These are phyloP conservation scores for Diglossa cyanea DNA, from an alignment of 2,797 vertebrate species.

Conservation along the genomic window DNA sequence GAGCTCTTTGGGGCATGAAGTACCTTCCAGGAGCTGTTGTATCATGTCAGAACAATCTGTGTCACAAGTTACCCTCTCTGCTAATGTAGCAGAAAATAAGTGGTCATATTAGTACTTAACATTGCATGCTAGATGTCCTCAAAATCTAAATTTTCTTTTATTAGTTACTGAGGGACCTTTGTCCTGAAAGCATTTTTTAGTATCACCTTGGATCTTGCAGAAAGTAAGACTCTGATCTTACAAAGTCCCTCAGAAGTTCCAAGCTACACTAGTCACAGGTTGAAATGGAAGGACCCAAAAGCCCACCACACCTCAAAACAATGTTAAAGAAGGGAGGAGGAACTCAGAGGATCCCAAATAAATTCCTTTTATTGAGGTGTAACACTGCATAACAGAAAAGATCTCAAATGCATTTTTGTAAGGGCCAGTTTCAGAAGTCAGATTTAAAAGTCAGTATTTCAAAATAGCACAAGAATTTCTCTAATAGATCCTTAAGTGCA, in stretches of 20 bases:
- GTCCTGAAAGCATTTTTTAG: not conserved
- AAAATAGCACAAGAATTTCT: not conserved
- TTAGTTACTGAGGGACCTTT: not conserved
- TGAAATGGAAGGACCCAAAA: not conserved
- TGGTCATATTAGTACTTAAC: not conserved
- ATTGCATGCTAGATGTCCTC: not conserved
- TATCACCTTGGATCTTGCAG: not conserved
- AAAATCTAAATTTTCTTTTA: not conserved
- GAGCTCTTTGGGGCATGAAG: not conserved
- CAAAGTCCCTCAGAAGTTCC: not conserved
- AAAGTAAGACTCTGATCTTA: not conserved
- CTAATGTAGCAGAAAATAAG: not conserved
- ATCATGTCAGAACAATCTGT: not conserved
- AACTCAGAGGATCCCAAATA: not conserved
- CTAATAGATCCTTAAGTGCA: not conserved
- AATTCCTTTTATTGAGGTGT: not conserved
- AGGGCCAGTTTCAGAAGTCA: not conserved
- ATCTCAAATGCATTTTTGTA: not conserved
- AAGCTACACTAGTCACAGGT: fast-evolving
- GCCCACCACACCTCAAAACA: not conserved
- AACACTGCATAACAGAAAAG: not conserved
- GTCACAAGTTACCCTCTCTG: not conserved
- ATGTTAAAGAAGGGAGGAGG: not conserved
- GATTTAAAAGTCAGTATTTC: not conserved
- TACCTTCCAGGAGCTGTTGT: not conserved